A percentile compares a stretch with the other conserved stretches of the same genome.
phyloP scores from a whole-genome alignment of 2,888 invertebrate species.

The Meteorus colon region DNA sequence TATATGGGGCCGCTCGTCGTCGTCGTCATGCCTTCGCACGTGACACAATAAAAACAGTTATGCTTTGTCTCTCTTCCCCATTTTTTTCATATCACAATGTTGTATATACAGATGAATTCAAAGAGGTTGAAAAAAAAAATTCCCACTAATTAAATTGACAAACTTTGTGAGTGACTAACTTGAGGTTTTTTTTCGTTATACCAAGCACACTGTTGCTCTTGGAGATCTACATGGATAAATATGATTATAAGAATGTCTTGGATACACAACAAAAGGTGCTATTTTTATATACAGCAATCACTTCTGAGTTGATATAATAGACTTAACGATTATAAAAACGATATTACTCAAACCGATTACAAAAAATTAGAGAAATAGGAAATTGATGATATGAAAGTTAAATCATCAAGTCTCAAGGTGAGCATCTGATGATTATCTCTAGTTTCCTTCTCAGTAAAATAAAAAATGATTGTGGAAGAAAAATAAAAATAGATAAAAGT shows the following conservation, averaged over 20 bases:
- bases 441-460: background rate
- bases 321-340: no score
- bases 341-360: no score
- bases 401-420: no score
- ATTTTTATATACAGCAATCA: no score
- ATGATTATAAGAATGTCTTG: no score
- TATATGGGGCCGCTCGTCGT: conserved; percentile 64
- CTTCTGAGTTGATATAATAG: no score
- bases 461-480: conserved; percentile 11
- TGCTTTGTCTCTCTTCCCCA: conserved; percentile 35
- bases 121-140: background rate
- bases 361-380: background rate
- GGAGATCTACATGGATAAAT: no score
- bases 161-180: no score
- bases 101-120: background rate
- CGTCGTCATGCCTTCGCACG: conserved; percentile 65
- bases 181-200: no score
- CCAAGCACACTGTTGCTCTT: no score
- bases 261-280: no score
- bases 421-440: background rate
- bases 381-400: background rate
- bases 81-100: background rate
- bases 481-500: background rate
- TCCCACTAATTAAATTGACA: background rate
- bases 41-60: conserved; percentile 70